These are phyloP conservation scores for Spea multiplicata DNA, from an alignment of 2,113 vertebrate genomes.

Conservation along the genomic window DNA sequence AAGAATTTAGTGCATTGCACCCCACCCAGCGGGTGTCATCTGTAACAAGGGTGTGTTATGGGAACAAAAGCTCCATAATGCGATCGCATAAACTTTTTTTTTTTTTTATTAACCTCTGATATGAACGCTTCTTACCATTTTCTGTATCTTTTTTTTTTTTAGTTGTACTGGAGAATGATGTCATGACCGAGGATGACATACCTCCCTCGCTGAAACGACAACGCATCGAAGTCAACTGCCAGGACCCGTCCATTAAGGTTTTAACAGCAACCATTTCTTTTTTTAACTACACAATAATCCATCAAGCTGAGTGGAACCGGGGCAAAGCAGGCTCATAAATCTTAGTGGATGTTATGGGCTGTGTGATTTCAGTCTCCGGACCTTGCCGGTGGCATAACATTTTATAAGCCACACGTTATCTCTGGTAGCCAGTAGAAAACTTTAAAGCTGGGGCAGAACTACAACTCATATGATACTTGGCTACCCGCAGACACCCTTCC, in stretches of 20 bases:
- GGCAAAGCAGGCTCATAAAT: neutral
- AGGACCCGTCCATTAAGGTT: slow-evolving; percentile 91
- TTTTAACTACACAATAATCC: neutral
- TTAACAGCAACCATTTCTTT: neutral
- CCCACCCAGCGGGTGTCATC: slow-evolving; percentile 13
- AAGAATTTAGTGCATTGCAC: slow-evolving; percentile 7
- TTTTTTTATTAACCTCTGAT: too few relatives aligned
- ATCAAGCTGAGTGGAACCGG: neutral
- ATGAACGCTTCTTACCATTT: neutral
- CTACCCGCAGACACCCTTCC: too few relatives aligned
- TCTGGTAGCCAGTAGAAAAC: too few relatives aligned
- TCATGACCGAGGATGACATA: slow-evolving; percentile 76
- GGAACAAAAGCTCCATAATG: too few relatives aligned
- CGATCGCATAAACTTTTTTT: too few relatives aligned
- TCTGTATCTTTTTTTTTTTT: slow-evolving; percentile 41
- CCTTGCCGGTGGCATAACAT: neutral
- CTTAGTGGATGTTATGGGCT: neutral
- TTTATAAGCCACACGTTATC: neutral
- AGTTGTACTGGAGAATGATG: slow-evolving; percentile 88
- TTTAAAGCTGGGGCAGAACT: too few relatives aligned
- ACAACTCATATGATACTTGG: too few relatives aligned
- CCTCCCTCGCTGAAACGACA: slow-evolving; percentile 83
- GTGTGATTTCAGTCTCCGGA: neutral
- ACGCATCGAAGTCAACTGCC: slow-evolving; percentile 81
- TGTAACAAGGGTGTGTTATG: neutral